phyloP scores from a whole-genome alignment of 2,888 invertebrate species.

The Azorinus chamasolen region DNA sequence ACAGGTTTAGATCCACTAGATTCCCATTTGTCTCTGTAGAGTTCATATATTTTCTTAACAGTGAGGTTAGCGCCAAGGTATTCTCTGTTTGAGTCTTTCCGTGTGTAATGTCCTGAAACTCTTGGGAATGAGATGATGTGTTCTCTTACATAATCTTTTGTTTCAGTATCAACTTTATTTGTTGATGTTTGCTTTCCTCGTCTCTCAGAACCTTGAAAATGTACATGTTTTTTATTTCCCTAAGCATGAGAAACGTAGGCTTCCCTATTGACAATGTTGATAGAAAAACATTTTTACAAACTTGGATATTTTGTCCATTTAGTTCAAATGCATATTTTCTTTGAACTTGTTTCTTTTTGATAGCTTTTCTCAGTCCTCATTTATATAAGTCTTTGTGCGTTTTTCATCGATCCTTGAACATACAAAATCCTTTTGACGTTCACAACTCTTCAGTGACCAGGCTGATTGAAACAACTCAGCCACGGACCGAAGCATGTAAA shows the following conservation, averaged over 20 bases:
- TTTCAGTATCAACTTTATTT: slow-evolving; percentile 26
- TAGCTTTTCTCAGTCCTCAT: slow-evolving; percentile 6
- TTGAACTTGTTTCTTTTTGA: slow-evolving; percentile 16
- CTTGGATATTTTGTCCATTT: slow-evolving; percentile 14
- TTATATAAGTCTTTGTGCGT: slow-evolving; percentile 22
- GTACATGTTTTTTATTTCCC: slow-evolving; percentile 13
- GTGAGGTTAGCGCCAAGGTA: slow-evolving; percentile 41
- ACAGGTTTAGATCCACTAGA: slow-evolving; percentile 14
- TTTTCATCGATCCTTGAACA: slow-evolving; percentile 31
- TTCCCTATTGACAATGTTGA: slow-evolving; percentile 43
- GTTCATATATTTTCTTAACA: slow-evolving; percentile 36
- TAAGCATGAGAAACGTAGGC: slow-evolving; percentile 38
- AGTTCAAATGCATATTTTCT: slow-evolving; percentile 21
- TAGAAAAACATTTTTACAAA: slow-evolving; percentile 48
- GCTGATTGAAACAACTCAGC: slow-evolving; percentile 22
- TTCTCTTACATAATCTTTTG: slow-evolving; percentile 15
- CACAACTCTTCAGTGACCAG: slow-evolving; percentile 27
- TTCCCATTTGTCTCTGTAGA: slow-evolving; percentile 26
- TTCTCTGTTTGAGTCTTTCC: slow-evolving; percentile 37
- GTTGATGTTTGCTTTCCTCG: slow-evolving; percentile 33
- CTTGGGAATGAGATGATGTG: slow-evolving; percentile 59
- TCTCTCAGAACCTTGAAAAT: slow-evolving; percentile 24
- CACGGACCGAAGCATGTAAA: too few relatives aligned
- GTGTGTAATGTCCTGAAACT: slow-evolving; percentile 47
- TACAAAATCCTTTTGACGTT: slow-evolving; percentile 47